phyloP scores from a whole-genome alignment of 37 sponge, comb jelly and placozoan genomes.

The Aphrocallistes beatrix region DNA sequence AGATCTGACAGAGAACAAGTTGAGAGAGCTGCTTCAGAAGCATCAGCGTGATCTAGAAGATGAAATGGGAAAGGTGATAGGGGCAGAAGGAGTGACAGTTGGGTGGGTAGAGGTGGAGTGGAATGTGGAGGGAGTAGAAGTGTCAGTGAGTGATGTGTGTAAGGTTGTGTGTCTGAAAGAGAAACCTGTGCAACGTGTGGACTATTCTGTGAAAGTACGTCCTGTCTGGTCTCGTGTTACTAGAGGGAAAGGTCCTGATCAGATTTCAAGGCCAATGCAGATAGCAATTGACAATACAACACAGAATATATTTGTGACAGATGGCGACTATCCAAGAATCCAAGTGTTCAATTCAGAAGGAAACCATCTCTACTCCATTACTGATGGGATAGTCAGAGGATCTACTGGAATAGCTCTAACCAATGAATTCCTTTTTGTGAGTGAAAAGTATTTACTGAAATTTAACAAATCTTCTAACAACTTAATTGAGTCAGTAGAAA shows the following conservation, averaged over 20 bases:
- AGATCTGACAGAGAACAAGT: not conserved
- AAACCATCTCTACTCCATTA: not conserved
- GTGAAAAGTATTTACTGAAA: not conserved
- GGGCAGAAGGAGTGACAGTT: not conserved
- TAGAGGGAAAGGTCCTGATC: not conserved
- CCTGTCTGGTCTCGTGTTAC: not conserved
- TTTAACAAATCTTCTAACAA: not conserved
- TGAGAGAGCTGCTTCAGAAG: not conserved
- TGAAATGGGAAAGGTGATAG: not conserved
- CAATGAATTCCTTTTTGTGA: not conserved
- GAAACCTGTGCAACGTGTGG: not conserved
- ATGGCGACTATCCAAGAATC: not conserved
- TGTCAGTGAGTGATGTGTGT: not conserved
- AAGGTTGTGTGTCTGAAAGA: not conserved
- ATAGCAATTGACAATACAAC: not conserved
- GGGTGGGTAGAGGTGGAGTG: constrained; percentile 13
- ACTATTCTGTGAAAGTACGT: not conserved
- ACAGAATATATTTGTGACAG: not conserved
- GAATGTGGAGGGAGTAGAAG: not conserved
- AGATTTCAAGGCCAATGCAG: not conserved
- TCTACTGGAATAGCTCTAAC: constrained; percentile 6
- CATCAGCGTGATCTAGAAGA: not conserved
- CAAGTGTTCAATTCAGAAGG: not conserved
- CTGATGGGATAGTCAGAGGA: not conserved
- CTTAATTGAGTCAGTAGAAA: not conserved